Evolutionary conservation across 1,140 invertebrate genomes (phyloP), one percentile per base, ranked within the genome.

Genomic region (Musca vetustissima): DNA sequence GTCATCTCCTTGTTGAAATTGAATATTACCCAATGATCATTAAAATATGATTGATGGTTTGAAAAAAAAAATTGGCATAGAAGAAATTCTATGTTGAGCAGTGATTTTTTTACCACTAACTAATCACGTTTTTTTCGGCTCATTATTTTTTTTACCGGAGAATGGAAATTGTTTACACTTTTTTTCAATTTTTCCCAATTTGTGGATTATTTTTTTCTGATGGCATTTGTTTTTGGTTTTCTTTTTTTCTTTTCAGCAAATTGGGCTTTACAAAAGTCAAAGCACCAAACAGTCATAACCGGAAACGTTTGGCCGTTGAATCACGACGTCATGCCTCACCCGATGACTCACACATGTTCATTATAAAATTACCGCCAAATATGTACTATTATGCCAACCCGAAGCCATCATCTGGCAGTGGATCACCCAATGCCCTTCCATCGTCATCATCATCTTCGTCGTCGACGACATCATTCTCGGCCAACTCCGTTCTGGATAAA

Each of bases 311-410:
- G 28, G 89, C 91, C 0, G 89, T 90, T 59, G 89, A 90, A 82
- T 90, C 89, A 67, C 82, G 87, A 66, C 85, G 87, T 61, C 87
- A 91, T 70, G 86, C 87, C 49, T 82, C 85, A 55, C 86, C 87
- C 3, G 89, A 89, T 69, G 91, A 93, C 80, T 93, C 91, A 47
- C 90, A 92, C 79, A 90, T 93, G 86, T 93, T 89, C 84, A 88
- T 93, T 71, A 91, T 93, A 69, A 93, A 93, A 78, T 83, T 93
- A 17, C 91, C 91, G 1, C 90, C 91, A 4, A 91, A 90, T 82
- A 89, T 87, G n/a, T 89, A 89, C 71, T 93, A 92, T 77, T 93
- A 93, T 81, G 87, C 87, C 3, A 85, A 89, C 73, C 85, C 86
- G 9, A 85, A 84, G 57, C 84, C 87, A 0, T 78, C 82, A 1